A percentile compares a stretch with the other conserved stretches of the same genome.
Evolutionary conservation across 2,113 vertebrate species (phyloP).

Genomic region (Catharus bicknelli): DNA sequence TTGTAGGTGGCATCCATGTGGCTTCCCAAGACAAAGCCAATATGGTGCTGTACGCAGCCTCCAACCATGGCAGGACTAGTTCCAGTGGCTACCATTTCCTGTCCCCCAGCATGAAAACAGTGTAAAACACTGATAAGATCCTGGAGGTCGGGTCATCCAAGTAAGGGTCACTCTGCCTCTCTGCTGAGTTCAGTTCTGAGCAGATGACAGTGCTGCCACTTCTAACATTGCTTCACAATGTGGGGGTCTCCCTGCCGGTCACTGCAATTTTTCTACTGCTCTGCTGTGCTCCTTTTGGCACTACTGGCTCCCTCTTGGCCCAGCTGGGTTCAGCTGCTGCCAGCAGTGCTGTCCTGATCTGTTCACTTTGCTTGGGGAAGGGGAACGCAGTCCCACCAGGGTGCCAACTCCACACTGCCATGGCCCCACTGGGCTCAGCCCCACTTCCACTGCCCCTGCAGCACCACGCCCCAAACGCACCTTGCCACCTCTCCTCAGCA

Average conservation of each 20-base stretch:
- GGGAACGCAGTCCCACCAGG: too few species aligned
- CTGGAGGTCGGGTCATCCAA: not conserved
- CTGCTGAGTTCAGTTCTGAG: fast-evolving
- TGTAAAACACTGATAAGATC: not conserved
- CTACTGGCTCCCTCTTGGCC: not conserved
- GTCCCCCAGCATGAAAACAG: not conserved
- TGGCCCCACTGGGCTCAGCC: fast-evolving
- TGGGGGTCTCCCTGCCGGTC: fast-evolving
- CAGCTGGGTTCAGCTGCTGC: not conserved
- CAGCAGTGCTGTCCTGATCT: fast-evolving
- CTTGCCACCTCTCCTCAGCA: fast-evolving
- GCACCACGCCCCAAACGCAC: fast-evolving
- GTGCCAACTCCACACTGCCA: fast-evolving
- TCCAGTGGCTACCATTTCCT: not conserved
- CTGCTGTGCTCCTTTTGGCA: not conserved
- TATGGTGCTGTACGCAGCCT: fast-evolving
- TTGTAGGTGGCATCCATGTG: fast-evolving
- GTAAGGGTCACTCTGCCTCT: fast-evolving
- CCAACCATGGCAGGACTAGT: not conserved
- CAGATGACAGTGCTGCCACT: not conserved
- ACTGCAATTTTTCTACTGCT: not conserved
- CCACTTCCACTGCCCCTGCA: too few species aligned
- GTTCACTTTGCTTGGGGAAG: not conserved
- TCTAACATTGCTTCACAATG: not conserved
- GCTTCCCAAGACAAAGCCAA: not conserved